phyloP scores from a whole-genome alignment of 1,140 invertebrate species.

The Triops cancriformis region DNA sequence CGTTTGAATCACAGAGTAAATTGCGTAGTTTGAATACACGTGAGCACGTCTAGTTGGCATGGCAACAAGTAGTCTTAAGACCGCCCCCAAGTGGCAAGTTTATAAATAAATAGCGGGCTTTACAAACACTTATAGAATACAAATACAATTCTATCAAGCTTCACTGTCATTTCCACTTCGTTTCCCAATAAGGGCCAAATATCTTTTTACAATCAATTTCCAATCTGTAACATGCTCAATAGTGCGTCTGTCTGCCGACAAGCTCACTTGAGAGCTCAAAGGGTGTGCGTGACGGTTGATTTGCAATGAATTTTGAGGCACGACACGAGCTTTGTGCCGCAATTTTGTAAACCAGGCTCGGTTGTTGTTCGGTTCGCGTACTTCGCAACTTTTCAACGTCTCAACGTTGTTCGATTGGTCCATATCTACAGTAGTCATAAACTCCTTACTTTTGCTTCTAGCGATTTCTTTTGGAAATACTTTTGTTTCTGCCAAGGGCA shows the following conservation, averaged over 20 bases:
- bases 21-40: not conserved
- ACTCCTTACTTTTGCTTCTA: not conserved
- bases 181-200: conserved; percentile 20
- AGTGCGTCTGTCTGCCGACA: conserved; percentile 21
- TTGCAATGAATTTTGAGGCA: conserved; percentile 7
- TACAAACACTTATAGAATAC: not conserved
- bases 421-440: not conserved
- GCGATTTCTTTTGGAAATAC: conserved; percentile 37
- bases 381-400: conserved; percentile 8
- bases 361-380: conserved; percentile 14
- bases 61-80: not conserved
- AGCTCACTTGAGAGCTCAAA: conserved; percentile 26
- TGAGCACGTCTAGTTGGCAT: not conserved
- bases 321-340: conserved; percentile 24
- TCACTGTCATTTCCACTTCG: not conserved
- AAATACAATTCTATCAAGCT: not conserved
- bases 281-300: not conserved
- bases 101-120: conserved; percentile 6
- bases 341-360: conserved; percentile 24
- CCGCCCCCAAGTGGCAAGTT: not conserved
- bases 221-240: conserved; percentile 27
- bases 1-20: too few relatives aligned
- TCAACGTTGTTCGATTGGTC: conserved; percentile 15
- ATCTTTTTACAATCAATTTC: conserved; percentile 21
- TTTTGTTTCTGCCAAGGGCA: conserved; percentile 64